Base-by-base conservation (phyloP, 2,888 invertebrate species). In the Diabrotica balteata region DNA sequence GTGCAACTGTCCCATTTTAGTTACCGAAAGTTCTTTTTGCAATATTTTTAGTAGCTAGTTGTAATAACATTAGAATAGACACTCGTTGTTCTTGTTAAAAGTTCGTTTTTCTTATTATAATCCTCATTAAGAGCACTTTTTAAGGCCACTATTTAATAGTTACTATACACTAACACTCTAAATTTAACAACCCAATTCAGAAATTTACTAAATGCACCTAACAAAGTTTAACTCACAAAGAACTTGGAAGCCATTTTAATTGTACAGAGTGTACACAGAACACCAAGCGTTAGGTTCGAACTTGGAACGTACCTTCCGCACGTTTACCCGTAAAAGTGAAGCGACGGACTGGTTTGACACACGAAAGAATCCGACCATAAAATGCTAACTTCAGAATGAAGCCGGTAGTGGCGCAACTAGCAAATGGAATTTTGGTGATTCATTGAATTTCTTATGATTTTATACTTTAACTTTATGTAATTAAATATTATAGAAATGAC, bases 1-100 rank as follows among this genome's bases (percentile, higher is more conserved):
- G 51, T 49, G 52, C 55, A 63, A 66, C 44, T 42, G 68, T 66
- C 55, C 65, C 70, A 70, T 70, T 70, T 51, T 70, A 47, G 51
- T 45, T 65, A 66, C 65, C 63, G 63, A 54, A 46, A 47, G 58
- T 47, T 58, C 53, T 62, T 62, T 62, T 67, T 53, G 58, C 53
- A 59, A 58, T 62, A 45, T 58, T 67, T 62, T 62, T 51, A 58
- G 50, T 62, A 52, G 52, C n/a, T 52, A 58, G 46, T 51, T 43
- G 64, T 58, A 63, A 63, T 63, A 61, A 50, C 63, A 63, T 63
- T 44, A 57, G 64, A 58, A 52, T 52, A 7, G 32, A 63, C 51
- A 51, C 50, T 63, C 63, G 61, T 62, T 54, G 54, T 60, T 42
- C 43, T 47, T 62, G 22, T 55, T 32, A 47, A 62, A 61, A 54